A percentile compares a stretch with the other conserved stretches of the same genome.
Conservation (phyloP, 2,113 vertebrate genomes). For the Corynorhinus townsendii region DNA sequence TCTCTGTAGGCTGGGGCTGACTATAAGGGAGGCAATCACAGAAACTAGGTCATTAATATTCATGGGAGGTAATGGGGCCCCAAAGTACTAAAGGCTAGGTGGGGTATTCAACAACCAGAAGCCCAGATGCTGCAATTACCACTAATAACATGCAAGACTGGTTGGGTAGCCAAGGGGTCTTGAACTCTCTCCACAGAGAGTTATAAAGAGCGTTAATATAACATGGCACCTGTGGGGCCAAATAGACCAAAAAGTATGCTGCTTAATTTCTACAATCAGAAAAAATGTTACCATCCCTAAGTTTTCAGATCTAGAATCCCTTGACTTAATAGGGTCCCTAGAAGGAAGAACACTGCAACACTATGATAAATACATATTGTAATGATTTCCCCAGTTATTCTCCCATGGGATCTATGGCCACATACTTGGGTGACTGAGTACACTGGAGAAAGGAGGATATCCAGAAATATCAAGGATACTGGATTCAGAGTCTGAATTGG, state of each 20-base stretch:
- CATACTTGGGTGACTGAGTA: not conserved
- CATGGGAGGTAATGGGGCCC: not conserved
- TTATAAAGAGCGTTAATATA: not conserved
- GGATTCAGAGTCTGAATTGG: not conserved
- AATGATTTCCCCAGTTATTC: not conserved
- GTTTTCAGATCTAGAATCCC: slow-evolving; percentile 5
- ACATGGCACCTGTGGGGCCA: not conserved
- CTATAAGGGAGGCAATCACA: not conserved
- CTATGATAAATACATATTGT: not conserved
- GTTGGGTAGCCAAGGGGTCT: not conserved
- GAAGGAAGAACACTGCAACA: not conserved
- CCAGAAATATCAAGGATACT: not conserved
- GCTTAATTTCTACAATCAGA: not conserved
- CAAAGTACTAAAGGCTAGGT: not conserved
- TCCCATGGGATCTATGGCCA: not conserved
- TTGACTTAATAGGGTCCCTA: not conserved
- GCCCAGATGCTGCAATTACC: not conserved
- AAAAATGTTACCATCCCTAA: not conserved
- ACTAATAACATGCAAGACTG: not conserved
- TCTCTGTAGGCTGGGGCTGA: not conserved
- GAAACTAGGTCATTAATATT: not conserved
- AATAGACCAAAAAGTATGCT: not conserved
- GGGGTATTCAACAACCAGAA: not conserved
- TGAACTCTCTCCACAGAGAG: not conserved
- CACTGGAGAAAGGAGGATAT: not conserved